Percentiles rank a stretch among this genome's conserved stretches.
Conservation (phyloP, 2,113 vertebrate genomes). For the Etheostoma spectabile region DNA sequence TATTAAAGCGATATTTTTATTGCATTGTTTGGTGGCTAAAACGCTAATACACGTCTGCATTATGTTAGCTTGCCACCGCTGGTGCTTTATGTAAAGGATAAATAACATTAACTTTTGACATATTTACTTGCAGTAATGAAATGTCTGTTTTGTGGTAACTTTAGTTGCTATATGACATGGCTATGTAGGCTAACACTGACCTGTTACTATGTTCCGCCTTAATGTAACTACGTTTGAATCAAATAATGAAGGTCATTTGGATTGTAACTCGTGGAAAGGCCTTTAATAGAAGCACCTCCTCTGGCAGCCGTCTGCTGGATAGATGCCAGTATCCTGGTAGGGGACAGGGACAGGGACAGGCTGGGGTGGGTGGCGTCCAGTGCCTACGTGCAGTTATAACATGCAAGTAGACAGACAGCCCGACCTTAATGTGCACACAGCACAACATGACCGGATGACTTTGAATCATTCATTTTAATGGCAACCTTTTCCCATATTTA, state of each 20-base stretch:
- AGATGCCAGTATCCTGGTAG: slow-evolving; percentile 58
- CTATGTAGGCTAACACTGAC: too few relatives aligned
- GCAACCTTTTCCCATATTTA: neutral
- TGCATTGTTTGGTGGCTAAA: neutral
- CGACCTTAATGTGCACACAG: neutral
- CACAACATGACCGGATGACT: neutral
- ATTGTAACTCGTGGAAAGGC: slow-evolving; percentile 51
- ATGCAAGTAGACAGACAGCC: neutral
- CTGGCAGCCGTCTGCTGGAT: slow-evolving; percentile 61
- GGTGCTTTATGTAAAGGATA: neutral
- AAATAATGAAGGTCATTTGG: slow-evolving; percentile 78
- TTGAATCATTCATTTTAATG: neutral
- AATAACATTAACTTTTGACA: neutral
- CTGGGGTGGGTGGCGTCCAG: slow-evolving; percentile 19
- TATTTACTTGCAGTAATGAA: neutral
- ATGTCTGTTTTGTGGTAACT: neutral
- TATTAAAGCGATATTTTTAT: neutral
- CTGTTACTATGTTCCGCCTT: accelerated
- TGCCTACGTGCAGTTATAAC: slow-evolving; percentile 46
- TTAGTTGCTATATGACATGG: neutral
- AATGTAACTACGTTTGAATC: neutral
- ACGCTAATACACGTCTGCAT: neutral
- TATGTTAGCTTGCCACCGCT: neutral
- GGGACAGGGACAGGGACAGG: slow-evolving; percentile 22
- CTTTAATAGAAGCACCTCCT: slow-evolving; percentile 63